Base-by-base conservation (phyloP, 2,113 vertebrate species). In the Drymodes brunneopygia region DNA sequence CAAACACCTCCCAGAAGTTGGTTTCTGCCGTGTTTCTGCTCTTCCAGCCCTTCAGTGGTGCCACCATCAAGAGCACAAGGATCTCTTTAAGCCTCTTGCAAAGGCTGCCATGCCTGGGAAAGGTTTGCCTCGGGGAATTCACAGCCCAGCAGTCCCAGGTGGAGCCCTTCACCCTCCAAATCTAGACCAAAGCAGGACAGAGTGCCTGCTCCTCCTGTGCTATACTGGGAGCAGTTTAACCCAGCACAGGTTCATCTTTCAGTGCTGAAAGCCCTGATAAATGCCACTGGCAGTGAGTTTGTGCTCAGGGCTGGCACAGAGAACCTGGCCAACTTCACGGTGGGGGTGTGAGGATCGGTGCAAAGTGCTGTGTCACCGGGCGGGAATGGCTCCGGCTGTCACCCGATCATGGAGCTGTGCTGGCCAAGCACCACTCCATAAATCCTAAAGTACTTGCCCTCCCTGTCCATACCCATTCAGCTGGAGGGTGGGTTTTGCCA, bases 311-410 rank as follows among this genome's bases (percentile, higher is more conserved):
- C 95, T 96, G 97, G 97, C 97, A 91, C 61, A 28, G 95, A 73
- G 93, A 93, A 45, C 89, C 69, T 7, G 15, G 65, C 92, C 24
- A 6, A 85, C 91, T 92, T 94, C 94, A 81, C 51, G 19, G 90
- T n/a, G 45, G 74, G 90, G 86, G 70, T 86, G 90, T 58, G 82
- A 94, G 96, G 82, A 81, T 78, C 53, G 31, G 81, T 75, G 94
- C 82, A 94, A 96, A 97, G 96, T 96, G 97, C 97, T 97, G 96
- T 66, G 90, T 98, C 97, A 97, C 93, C 9, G 38, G 92, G 94
- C 45, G 21, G 92, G 97, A 97, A 96, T 97, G 93, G 92, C 96
- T 92, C 61, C 31, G 27, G n/a, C n/a, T 21, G 71, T 94, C 96
- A 97, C 65, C 94, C 35, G 40, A 96, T 81, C 96, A 44, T 64